Evolutionary conservation across 2,888 invertebrate species (phyloP), one percentile per base, ranked within the genome.

Genomic region (Hypercompe scribonia): DNA sequence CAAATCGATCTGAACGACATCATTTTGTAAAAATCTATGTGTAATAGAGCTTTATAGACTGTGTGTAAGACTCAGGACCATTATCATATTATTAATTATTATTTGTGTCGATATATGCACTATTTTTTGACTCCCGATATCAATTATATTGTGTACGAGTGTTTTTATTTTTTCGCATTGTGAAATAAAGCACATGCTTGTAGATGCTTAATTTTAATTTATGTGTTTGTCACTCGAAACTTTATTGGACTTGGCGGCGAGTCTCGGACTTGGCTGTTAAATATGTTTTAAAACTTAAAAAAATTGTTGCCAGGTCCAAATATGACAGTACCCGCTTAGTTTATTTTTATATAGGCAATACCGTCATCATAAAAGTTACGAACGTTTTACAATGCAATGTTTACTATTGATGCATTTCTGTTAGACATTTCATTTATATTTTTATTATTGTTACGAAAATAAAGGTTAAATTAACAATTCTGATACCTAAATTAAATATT

Each of bases 11-110:
- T 85, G 82, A 83, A 83, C 67, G 86, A 83, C 84, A 89, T 89
- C 87, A 88, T 91, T 91, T 90, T 90, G 87, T 89, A 81, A 90
- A 89, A 87, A 84, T 88, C 78, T 89, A 87, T 89, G 87, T 91
- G 91, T 91, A 92, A 91, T 91, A 91, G 91, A 93, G 94, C 94
- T 95, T 95, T 93, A 93, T 94, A 94, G 92, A 93, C 90, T 93
- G 90, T 92, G 86, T 89, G 88, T 92, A 92, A 92, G 93, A 95
- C 94, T 95, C 95, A 95, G 95, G 95, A 95, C 95, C 95, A 94
- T 94, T 92, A 86, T 87, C 84, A 86, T 89, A 73, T 61, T 77
- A 83, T 81, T 76, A 73, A 84, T 85, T 88, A 88, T 89, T 87
- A 86, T 90, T 91, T 91, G 89, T 93, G 88, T 91, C 89, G 89